Evolutionary conservation across 2,113 vertebrate species (phyloP).

Genomic region (Zeus faber): DNA sequence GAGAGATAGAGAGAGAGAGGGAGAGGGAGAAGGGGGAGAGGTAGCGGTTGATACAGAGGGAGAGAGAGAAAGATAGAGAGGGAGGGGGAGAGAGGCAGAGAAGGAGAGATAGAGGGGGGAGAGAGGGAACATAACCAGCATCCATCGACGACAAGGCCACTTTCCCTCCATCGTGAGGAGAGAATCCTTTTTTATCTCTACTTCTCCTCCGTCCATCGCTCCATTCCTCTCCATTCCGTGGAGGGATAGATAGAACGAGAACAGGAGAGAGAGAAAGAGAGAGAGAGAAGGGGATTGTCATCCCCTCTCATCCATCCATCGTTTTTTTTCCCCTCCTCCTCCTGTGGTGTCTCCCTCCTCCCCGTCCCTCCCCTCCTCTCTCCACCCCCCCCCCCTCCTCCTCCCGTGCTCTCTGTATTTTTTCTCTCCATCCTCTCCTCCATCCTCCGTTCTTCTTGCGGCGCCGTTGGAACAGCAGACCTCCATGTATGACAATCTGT

Average conservation of each 20-base stretch:
- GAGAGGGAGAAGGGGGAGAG: not conserved
- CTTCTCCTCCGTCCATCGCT: not conserved
- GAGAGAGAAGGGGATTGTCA: slow-evolving; percentile 65
- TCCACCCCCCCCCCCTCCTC: slow-evolving; percentile 12
- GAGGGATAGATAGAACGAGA: slow-evolving; percentile 15
- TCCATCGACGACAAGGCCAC: too few species aligned
- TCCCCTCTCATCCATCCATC: slow-evolving; percentile 44
- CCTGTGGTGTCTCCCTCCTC: slow-evolving; percentile 48
- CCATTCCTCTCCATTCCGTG: slow-evolving; percentile 26
- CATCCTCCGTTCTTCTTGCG: slow-evolving; percentile 60
- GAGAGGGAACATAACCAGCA: too few species aligned
- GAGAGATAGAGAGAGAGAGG: too few species aligned
- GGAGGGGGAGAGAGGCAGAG: not conserved
- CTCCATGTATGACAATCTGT: slow-evolving; percentile 76
- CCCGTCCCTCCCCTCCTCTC: slow-evolving; percentile 17
- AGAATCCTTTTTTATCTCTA: slow-evolving; percentile 26
- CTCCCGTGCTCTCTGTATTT: slow-evolving; percentile 46
- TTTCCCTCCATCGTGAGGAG: slow-evolving; percentile 51
- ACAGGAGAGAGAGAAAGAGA: too few species aligned
- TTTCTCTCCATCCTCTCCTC: not conserved
- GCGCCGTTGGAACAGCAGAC: slow-evolving; percentile 62
- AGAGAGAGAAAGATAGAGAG: not conserved
- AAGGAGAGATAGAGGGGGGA: too few species aligned
- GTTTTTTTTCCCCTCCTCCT: slow-evolving; percentile 43
- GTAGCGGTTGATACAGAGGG: too few species aligned